phyloP scores from a whole-genome alignment of 2,113 vertebrate genomes.

The Canis aureus region DNA sequence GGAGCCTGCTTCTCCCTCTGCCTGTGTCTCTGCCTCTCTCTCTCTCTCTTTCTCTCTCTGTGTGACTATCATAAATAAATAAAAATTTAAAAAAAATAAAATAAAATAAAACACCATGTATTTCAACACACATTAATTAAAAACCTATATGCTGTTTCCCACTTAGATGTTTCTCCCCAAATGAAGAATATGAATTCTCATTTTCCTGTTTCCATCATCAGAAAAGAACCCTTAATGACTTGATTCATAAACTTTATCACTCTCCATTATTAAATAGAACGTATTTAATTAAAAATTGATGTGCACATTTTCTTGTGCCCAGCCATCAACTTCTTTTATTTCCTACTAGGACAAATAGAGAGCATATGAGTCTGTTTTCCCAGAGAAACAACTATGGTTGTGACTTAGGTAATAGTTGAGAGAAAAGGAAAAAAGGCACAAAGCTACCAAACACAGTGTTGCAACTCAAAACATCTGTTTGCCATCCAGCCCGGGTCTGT shows the following conservation, averaged over 20 bases:
- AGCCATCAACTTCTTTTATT: neutral
- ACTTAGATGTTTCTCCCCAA: neutral
- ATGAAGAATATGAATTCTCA: neutral
- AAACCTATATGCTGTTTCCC: neutral
- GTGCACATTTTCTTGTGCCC: neutral
- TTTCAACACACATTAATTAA: conserved; percentile 49
- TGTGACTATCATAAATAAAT: too few species aligned
- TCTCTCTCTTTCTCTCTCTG: too few species aligned
- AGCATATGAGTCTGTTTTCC: neutral
- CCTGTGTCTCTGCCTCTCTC: too few species aligned
- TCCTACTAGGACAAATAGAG: neutral
- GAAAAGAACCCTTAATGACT: neutral
- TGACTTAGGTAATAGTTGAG: neutral
- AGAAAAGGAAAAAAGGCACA: neutral
- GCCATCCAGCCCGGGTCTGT: too few species aligned
- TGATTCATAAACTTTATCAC: neutral
- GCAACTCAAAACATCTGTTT: neutral
- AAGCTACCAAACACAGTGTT: neutral
- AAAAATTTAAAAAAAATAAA: too few species aligned
- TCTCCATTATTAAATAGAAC: neutral
- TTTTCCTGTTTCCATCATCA: neutral
- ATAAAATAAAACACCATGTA: neutral
- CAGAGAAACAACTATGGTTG: neutral
- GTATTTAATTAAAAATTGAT: neutral
- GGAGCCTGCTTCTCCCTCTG: too few species aligned